Evolutionary conservation across 2,797 vertebrate genomes (phyloP).

Genomic region (Sitta carolinensis): DNA sequence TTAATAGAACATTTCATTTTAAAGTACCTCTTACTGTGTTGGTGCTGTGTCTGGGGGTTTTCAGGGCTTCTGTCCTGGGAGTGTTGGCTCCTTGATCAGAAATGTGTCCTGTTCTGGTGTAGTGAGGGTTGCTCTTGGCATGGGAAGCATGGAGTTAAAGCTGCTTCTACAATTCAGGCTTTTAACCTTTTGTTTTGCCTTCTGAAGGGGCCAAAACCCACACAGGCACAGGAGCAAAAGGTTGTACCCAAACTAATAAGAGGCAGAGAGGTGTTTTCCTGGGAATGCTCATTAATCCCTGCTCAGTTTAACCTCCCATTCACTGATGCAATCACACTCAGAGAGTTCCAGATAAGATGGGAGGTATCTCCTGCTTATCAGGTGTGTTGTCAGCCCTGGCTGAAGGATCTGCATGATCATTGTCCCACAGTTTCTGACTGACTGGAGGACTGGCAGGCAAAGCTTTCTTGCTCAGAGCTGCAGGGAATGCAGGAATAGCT

Average conservation of each 20-base stretch:
- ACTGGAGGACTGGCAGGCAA: not conserved
- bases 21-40: not conserved
- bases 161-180: not conserved
- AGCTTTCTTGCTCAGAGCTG: not conserved
- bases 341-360: not conserved
- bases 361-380: not conserved
- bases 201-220: not conserved
- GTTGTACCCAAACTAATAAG: not conserved
- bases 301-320: not conserved
- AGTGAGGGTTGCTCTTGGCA: not conserved
- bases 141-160: not conserved
- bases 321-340: not conserved
- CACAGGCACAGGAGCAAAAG: accelerated
- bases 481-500: no score
- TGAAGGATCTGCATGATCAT: not conserved
- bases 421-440: not conserved
- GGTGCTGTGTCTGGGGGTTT: not conserved
- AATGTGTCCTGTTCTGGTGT: not conserved
- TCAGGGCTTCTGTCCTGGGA: not conserved
- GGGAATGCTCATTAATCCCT: not conserved
- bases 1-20: not conserved
- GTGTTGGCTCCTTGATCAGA: not conserved
- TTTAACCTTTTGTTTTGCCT: not conserved
- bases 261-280: not conserved
- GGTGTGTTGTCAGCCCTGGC: not conserved